Conservation (phyloP, 2,888 invertebrate species). For the Conomelus anceps region DNA sequence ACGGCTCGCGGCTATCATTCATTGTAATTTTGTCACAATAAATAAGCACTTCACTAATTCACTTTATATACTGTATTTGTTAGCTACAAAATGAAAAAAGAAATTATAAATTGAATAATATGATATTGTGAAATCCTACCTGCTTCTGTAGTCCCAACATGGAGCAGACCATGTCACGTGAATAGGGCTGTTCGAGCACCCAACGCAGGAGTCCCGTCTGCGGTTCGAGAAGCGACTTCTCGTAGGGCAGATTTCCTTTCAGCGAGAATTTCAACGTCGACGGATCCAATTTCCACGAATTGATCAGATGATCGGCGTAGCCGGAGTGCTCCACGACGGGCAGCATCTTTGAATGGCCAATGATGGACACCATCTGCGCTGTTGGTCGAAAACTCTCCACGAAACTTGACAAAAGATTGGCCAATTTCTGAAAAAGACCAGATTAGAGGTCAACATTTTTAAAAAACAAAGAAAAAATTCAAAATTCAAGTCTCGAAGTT, state of each 20-base stretch:
- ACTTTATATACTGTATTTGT: too few relatives aligned
- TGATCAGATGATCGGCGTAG: slow-evolving; percentile 81
- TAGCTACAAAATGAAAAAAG: too few relatives aligned
- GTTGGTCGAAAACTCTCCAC: slow-evolving; percentile 88
- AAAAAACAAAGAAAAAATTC: too few relatives aligned
- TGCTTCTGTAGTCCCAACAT: slow-evolving; percentile 92
- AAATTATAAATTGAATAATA: too few relatives aligned
- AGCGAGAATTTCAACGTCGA: slow-evolving; percentile 63
- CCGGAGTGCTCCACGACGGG: slow-evolving; percentile 92
- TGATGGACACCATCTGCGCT: slow-evolving; percentile 93
- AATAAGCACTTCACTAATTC: too few relatives aligned
- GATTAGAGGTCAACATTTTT: too few relatives aligned
- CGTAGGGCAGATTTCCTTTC: slow-evolving; percentile 74
- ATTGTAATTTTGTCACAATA: too few relatives aligned
- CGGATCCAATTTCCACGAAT: slow-evolving; percentile 90
- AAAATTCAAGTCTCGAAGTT: too few relatives aligned
- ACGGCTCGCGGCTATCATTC: too few relatives aligned
- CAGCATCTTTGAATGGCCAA: slow-evolving; percentile 82
- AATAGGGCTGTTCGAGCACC: slow-evolving; percentile 90
- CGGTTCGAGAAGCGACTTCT: slow-evolving; percentile 77
- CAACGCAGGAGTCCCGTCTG: slow-evolving; percentile 82
- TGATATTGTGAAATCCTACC: too few relatives aligned
- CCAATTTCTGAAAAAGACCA: slow-evolving; percentile 60
- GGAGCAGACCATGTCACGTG: slow-evolving; percentile 90
- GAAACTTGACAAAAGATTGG: slow-evolving; percentile 76